These are phyloP conservation scores for Tachuris rubrigastra DNA, from an alignment of 2,113 vertebrate genomes.

Conservation along the genomic window DNA sequence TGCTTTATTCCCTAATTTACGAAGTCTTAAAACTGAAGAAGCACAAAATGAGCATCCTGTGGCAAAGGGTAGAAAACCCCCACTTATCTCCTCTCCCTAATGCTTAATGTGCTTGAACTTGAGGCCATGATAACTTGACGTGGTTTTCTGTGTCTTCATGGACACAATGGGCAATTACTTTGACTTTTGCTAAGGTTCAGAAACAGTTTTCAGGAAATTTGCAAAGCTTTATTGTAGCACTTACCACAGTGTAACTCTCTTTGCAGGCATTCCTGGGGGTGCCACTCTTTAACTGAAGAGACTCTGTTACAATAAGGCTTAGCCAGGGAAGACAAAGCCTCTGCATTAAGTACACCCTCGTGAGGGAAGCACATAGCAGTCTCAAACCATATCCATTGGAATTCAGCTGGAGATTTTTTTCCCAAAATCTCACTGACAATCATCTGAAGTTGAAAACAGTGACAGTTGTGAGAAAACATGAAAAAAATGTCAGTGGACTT, in stretches of 20 bases:
- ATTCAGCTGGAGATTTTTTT: neutral
- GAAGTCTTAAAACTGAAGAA: neutral
- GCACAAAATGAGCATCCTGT: neutral
- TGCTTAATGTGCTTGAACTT: neutral
- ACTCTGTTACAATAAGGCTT: neutral
- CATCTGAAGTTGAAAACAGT: neutral
- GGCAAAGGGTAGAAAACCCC: neutral
- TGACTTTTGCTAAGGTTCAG: neutral
- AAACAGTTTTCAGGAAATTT: neutral
- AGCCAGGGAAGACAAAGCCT: neutral
- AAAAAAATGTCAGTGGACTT: neutral
- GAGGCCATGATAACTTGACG: neutral
- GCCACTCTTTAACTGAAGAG: neutral
- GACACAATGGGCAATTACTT: neutral
- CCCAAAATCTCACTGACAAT: neutral
- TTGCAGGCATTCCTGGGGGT: neutral
- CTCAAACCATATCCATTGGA: neutral
- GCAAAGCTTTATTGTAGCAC: neutral
- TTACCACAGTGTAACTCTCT: neutral
- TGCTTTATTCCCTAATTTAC: constrained; percentile 6
- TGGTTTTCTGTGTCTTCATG: neutral
- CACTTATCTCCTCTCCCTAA: neutral
- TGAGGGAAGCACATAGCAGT: neutral
- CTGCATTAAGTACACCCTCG: neutral
- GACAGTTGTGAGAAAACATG: neutral